These are phyloP conservation scores for Patella pellucida DNA, from an alignment of 2,888 invertebrate genomes.

Conservation along the genomic window DNA sequence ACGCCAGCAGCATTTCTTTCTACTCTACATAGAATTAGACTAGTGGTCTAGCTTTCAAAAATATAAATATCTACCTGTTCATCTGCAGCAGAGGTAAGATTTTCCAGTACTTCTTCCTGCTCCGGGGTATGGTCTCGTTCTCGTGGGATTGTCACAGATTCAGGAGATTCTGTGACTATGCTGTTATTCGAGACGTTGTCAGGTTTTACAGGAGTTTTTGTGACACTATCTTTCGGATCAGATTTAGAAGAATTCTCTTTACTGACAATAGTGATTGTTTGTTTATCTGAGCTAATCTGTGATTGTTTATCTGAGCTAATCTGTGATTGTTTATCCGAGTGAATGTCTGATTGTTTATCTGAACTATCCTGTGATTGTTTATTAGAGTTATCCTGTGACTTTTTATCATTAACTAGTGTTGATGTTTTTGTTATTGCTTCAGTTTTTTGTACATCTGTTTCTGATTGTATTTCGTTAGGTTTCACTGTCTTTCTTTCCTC, in stretches of 20 bases:
- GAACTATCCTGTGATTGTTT: conserved; percentile 11
- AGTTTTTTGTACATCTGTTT: conserved; percentile 9
- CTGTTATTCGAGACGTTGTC: conserved; percentile 10
- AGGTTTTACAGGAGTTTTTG: conserved; percentile 18
- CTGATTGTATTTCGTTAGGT: conserved; percentile 4
- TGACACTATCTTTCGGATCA: too few relatives aligned
- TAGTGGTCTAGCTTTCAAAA: background rate
- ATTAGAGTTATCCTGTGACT: background rate
- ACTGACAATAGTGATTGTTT: background rate
- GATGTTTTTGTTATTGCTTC: conserved; percentile 17
- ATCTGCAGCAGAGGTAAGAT: conserved; percentile 8
- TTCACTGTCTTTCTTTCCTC: background rate
- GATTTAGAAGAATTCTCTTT: too few relatives aligned
- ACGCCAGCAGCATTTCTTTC: too few relatives aligned
- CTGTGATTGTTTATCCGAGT: background rate
- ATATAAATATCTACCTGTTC: background rate
- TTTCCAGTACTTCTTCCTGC: conserved; percentile 17
- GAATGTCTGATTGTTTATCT: conserved; percentile 12
- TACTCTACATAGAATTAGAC: too few relatives aligned
- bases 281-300: background rate
- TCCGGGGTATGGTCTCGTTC: conserved; percentile 12
- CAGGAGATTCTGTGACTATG: conserved; percentile 14
- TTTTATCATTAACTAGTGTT: background rate
- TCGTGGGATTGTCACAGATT: conserved; percentile 14
- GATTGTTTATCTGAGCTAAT: background rate